Evolutionary conservation across 2,797 vertebrate species (phyloP), one percentile per base, ranked within the genome.

Genomic region (Avahi laniger): DNA sequence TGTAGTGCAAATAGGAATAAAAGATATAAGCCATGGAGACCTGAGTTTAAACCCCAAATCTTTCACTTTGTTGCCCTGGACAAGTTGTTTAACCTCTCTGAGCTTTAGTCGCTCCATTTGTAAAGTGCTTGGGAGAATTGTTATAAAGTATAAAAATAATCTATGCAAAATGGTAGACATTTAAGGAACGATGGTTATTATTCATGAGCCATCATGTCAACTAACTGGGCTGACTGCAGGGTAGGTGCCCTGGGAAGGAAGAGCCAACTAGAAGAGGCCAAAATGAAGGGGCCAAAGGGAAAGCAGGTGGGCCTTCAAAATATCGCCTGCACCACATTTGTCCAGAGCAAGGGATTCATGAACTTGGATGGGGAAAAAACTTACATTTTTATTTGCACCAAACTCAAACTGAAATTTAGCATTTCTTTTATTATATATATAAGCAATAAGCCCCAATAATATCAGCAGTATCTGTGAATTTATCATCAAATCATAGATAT

Each of bases 401-500:
- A 88, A 79, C 10, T 72, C 13, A 54, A 82, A 79, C 30, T 94
- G 75, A 95, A 93, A 88, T 85, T 48, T 87, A 57, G 79, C 10
- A 30, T 72, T 94, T 52, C 4, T 33, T 92, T 86, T 89, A 86
- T 80, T 79, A 83, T 46, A 6, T 80, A 20, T 75, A 48, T 78
- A 79, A 79, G n/a, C 48, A 94, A 63, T 14, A 82, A 70, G 48
- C 52, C 7, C 17, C 79, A 96, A 63, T 72, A 76, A 89, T 67
- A 89, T 57, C 61, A 89, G 18, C 18, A 50, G 52, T 93, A 57
- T 82, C 9, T 78, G 18, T 82, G 61, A 89, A 61, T 94, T 92
- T 54, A 33, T 86, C 43, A 92, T 35, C 84, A 92, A 93, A 84
- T 91, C 26, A 61, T 50, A 89, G 33, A n/a, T 83, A 76, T 79